These are phyloP conservation scores for Nilaparvata lugens DNA, from an alignment of 1,140 invertebrate genomes.

Conservation along the genomic window DNA sequence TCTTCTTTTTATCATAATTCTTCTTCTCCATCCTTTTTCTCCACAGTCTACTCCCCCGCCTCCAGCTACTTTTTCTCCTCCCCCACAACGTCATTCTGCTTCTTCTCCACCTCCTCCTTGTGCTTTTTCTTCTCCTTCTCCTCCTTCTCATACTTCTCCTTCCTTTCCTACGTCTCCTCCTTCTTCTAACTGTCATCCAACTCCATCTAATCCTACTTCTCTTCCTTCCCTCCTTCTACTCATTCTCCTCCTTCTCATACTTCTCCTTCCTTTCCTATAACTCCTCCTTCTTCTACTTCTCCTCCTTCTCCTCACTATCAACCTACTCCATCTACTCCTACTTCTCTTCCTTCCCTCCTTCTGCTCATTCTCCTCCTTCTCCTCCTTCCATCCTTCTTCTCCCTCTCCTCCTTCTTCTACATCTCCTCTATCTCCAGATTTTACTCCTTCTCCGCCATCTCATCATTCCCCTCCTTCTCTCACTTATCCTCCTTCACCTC, in stretches of 20 bases:
- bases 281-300: background rate
- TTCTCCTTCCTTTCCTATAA: background rate
- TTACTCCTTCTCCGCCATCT: background rate
- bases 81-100: too few species aligned
- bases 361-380: background rate
- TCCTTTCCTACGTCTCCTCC: background rate
- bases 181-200: too few species aligned
- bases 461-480: background rate
- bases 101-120: too few species aligned
- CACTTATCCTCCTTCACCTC: background rate
- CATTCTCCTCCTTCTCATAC: background rate
- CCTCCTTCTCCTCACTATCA: background rate
- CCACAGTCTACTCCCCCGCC: too few species aligned
- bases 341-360: background rate
- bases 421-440: background rate
- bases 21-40: too few species aligned
- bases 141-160: background rate
- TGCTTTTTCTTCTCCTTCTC: too few species aligned
- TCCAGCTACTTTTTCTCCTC: too few species aligned
- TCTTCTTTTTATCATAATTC: too few species aligned
- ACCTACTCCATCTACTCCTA: background rate
- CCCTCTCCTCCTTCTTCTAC: background rate
- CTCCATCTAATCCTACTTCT: background rate
- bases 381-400: background rate
- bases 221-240: background rate